Base-by-base conservation (phyloP, 2,888 invertebrate genomes). In the Phortica okadai region DNA sequence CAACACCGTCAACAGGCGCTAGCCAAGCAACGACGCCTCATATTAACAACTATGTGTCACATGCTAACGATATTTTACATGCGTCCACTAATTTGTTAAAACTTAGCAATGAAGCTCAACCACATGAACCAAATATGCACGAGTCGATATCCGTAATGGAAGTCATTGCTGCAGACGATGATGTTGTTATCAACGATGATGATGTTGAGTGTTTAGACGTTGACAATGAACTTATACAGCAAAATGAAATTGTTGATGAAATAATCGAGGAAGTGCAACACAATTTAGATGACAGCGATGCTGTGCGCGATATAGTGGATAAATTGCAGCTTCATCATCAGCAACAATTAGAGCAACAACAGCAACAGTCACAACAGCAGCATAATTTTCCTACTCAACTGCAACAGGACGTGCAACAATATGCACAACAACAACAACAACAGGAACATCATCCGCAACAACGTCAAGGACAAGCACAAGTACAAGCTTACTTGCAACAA, bases 291-390 rank as follows among this genome's bases (percentile, higher is more conserved):
- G 82, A 79, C 73, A 84, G 78, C 66, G 88, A 83, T 82, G 89
- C 85, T 76, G 89, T 88, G 64, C 84, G 89, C n/a, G 88, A 90
- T 76, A 89, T 90, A 75, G 89, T 90, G 25, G 86, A 89, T 75
- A 88, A 89, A 75, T 77, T 88, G 73, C 90, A 89, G 75, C 89
- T 88, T 58, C 89, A 89, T 50, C 88, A 88, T 11, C 85, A 83
- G 33, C 86, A 86, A 54, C 79, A 87, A 11, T 81, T 81, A 33
- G 83, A 83, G 6, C 83, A 84, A 44, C 80, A 79, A 21, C 86
- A 85, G 42, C 87, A 87, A 33, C 50, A 84, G 73, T 77, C 82
- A 0, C 86, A 85, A 54, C 86, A 88, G 73, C 80, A 84, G 16
- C 87, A 87, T 6, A 83, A 84, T 54, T 79, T 78, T 25, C 84